A percentile compares a stretch with the other conserved stretches of the same genome.
phyloP scores from a whole-genome alignment of 2,797 vertebrate species.

The Semaprochilodus insignis region DNA sequence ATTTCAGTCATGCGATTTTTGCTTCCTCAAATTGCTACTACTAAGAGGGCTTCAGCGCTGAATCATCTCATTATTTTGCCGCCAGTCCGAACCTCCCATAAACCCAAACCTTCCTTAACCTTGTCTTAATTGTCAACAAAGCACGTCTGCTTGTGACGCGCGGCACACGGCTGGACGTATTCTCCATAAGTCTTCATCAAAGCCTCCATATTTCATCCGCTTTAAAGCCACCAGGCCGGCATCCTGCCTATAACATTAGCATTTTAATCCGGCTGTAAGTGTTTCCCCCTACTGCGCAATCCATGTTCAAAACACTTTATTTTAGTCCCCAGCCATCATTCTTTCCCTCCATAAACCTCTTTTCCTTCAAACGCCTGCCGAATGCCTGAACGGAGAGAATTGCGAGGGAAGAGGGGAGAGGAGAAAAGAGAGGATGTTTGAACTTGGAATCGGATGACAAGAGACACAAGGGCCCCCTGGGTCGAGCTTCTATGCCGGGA shows the following conservation, averaged over 20 bases:
- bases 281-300: constrained; percentile 45
- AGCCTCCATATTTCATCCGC: constrained; percentile 77
- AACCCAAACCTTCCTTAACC: not conserved
- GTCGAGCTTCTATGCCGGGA: constrained; percentile 41
- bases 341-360: constrained; percentile 3
- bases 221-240: constrained; percentile 64
- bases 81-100: not conserved
- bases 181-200: constrained; percentile 13
- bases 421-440: constrained; percentile 48
- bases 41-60: not conserved
- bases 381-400: constrained; percentile 47
- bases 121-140: constrained; percentile 24
- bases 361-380: not conserved
- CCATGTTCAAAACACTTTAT: constrained; percentile 44
- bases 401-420: not conserved
- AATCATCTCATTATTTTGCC: not conserved
- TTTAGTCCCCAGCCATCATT: not conserved
- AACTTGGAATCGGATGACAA: constrained; percentile 53
- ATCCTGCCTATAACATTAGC: constrained; percentile 77
- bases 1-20: not conserved
- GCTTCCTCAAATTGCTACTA: not conserved
- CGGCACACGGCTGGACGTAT: not conserved
- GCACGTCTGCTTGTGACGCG: constrained; percentile 1
- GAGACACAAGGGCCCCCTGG: constrained; percentile 49
- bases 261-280: constrained; percentile 76